These are phyloP conservation scores for Ormyrus thymus DNA, from an alignment of 2,888 invertebrate genomes.

Conservation along the genomic window DNA sequence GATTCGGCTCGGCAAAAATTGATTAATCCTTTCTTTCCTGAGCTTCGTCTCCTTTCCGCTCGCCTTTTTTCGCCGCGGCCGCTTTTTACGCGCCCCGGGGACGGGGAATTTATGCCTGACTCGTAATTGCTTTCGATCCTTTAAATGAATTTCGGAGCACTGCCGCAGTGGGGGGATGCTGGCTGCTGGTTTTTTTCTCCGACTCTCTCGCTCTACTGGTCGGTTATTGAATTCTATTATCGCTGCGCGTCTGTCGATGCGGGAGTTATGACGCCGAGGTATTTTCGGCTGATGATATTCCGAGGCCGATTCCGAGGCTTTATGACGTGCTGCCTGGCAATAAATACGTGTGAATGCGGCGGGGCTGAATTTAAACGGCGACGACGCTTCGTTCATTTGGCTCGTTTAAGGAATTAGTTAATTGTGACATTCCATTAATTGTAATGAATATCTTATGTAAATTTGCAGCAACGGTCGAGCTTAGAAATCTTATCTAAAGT, in stretches of 20 bases:
- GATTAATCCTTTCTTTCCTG: constrained; percentile 52
- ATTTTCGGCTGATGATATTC: not conserved
- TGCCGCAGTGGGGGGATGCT: too few species aligned
- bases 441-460: too few species aligned
- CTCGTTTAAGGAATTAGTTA: too few species aligned
- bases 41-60: not conserved
- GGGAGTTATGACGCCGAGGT: too few species aligned
- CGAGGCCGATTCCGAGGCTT: not conserved
- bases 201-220: too few species aligned
- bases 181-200: too few species aligned
- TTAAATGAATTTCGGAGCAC: constrained; percentile 38
- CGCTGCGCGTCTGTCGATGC: not conserved
- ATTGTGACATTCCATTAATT: too few species aligned
- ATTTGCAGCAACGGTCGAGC: too few species aligned
- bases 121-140: constrained; percentile 53
- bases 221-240: constrained; percentile 32
- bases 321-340: not conserved
- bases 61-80: not conserved
- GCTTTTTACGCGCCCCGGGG: constrained; percentile 7
- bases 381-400: too few species aligned
- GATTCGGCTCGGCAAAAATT: constrained; percentile 52
- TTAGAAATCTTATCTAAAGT: too few species aligned
- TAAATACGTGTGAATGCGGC: not conserved
- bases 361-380: too few species aligned
- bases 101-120: constrained; percentile 49